Evolutionary conservation across 2,888 invertebrate genomes (phyloP).

Genomic region (Eupithecia insigniata): DNA sequence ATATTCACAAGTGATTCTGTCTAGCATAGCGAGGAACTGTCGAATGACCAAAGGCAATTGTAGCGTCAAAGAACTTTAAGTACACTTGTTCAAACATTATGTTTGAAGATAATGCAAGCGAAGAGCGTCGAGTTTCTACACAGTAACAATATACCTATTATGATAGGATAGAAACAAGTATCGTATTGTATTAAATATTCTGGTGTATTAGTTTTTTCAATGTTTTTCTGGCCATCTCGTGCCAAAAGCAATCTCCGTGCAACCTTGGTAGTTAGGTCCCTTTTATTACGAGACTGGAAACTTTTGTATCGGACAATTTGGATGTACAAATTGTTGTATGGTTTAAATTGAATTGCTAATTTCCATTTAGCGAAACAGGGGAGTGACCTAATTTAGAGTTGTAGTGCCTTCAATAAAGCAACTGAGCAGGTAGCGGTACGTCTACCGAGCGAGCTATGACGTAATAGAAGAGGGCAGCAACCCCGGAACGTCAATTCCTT

Average conservation of each 20-base stretch:
- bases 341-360: slow-evolving; percentile 21
- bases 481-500: slow-evolving; percentile 49
- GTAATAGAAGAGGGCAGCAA: slow-evolving; percentile 57
- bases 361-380: slow-evolving; percentile 39
- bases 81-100: slow-evolving; percentile 64
- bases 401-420: slow-evolving; percentile 25
- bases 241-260: slow-evolving; percentile 16
- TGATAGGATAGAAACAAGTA: slow-evolving; percentile 31
- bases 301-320: slow-evolving; percentile 9
- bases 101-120: slow-evolving; percentile 40
- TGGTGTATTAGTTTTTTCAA: slow-evolving; percentile 17
- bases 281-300: slow-evolving; percentile 8
- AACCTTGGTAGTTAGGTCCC: slow-evolving; percentile 8
- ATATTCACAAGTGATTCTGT: slow-evolving; percentile 53
- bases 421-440: slow-evolving; percentile 21
- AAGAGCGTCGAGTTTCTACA: slow-evolving; percentile 24
- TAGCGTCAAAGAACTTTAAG: slow-evolving; percentile 50
- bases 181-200: slow-evolving; percentile 18
- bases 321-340: not conserved
- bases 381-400: slow-evolving; percentile 49
- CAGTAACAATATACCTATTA: slow-evolving; percentile 4
- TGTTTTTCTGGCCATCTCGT: slow-evolving; percentile 10
- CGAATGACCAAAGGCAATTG: slow-evolving; percentile 53
- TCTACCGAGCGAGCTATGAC: slow-evolving; percentile 48
- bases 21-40: slow-evolving; percentile 38